Evolutionary conservation across 2,113 vertebrate genomes (phyloP).

Genomic region (Syrrhaptes paradoxus): DNA sequence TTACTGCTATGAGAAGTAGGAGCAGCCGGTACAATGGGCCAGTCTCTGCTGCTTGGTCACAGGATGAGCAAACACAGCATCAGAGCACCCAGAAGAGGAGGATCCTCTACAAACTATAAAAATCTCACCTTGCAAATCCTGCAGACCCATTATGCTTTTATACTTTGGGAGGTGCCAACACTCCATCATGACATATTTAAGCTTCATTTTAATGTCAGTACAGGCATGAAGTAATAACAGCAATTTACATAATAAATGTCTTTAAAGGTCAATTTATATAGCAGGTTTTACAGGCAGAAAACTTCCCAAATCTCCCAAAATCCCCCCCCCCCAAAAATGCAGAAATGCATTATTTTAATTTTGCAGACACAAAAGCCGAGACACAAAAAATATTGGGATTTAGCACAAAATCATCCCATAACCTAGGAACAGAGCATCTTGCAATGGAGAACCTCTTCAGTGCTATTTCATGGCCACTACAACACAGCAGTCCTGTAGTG

Average conservation of each 20-base stretch:
- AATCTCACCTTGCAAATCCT: neutral
- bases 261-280: neutral
- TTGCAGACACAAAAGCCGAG: neutral
- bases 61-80: constrained; percentile 25
- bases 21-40: constrained; percentile 7
- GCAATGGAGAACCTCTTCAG: neutral
- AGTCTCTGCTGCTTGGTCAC: constrained; percentile 14
- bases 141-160: neutral
- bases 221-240: neutral
- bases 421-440: neutral
- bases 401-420: neutral
- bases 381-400: neutral
- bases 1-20: constrained; percentile 46
- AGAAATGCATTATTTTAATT: neutral
- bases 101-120: neutral
- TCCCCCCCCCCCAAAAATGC: neutral
- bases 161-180: neutral
- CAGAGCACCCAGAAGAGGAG: constrained; percentile 23
- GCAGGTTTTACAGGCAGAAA: neutral
- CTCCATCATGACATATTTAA: neutral
- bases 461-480: neutral
- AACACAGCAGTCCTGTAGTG: neutral
- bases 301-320: neutral
- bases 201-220: neutral
- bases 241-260: neutral